A percentile compares a stretch with the other conserved stretches of the same genome.
Evolutionary conservation across 2,888 invertebrate genomes (phyloP).

Genomic region (Girardia tigrina): DNA sequence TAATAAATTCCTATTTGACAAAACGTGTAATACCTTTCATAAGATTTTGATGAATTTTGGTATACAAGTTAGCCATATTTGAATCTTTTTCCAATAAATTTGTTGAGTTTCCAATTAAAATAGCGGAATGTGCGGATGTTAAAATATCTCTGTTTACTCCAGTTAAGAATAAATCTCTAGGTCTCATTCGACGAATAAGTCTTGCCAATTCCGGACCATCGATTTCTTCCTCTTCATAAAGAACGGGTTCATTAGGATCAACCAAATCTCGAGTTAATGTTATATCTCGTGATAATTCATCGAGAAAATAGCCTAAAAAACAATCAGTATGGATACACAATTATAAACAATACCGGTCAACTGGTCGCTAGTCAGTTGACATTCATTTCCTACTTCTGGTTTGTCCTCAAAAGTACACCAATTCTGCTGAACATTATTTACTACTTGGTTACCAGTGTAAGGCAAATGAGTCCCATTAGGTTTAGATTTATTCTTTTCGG

Average conservation of each 20-base stretch:
- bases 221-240: conserved; percentile 5
- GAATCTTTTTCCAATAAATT: not conserved
- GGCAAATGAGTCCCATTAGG: not conserved
- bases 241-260: not conserved
- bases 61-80: not conserved
- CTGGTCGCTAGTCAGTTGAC: not conserved
- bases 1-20: too few relatives aligned
- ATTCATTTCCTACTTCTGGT: not conserved
- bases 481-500: not conserved
- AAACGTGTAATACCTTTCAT: not conserved
- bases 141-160: conserved; percentile 10
- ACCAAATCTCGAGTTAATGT: not conserved
- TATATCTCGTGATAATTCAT: conserved; percentile 4
- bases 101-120: not conserved
- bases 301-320: not conserved
- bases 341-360: not conserved
- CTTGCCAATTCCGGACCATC: conserved; percentile 2
- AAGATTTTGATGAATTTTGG: not conserved
- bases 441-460: not conserved
- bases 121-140: not conserved
- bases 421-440: not conserved
- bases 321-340: too few relatives aligned
- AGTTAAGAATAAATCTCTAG: not conserved
- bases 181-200: conserved; percentile 3
- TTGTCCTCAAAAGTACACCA: conserved; percentile 6